Conservation (phyloP, 2,797 vertebrate genomes). For the Sternarchorhynchus goeldii region DNA sequence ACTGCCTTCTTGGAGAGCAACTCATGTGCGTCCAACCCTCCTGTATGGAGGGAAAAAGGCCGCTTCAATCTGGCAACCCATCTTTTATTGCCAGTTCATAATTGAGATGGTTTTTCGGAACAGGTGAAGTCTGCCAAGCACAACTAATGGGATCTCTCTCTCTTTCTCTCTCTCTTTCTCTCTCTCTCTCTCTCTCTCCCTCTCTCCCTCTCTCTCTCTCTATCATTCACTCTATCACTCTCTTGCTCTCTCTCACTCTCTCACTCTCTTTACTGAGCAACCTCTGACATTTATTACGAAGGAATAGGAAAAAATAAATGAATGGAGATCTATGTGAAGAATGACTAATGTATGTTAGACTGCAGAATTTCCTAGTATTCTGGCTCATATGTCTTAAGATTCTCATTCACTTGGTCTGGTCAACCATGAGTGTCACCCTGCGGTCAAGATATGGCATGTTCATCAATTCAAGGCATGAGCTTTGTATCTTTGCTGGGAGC, state of each 20-base stretch:
- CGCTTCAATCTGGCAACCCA: slow-evolving; percentile 67
- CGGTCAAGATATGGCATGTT: neutral
- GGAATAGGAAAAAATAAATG: slow-evolving; percentile 17
- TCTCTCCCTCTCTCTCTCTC: slow-evolving; percentile 17
- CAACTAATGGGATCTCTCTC: slow-evolving; percentile 62
- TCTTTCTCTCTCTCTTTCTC: slow-evolving; percentile 11
- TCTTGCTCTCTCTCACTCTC: slow-evolving; percentile 45
- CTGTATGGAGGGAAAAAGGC: slow-evolving; percentile 48
- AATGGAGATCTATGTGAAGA: slow-evolving; percentile 35
- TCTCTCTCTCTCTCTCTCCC: slow-evolving; percentile 18
- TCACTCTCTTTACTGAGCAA: slow-evolving; percentile 22
- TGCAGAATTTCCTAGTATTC: slow-evolving; percentile 5
- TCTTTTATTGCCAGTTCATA: slow-evolving; percentile 61
- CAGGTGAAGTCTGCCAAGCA: slow-evolving; percentile 68
- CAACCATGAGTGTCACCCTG: neutral
- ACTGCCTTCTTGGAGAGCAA: slow-evolving; percentile 21
- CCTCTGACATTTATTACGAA: slow-evolving; percentile 44
- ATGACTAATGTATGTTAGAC: neutral
- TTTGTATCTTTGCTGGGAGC: neutral
- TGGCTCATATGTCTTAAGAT: neutral
- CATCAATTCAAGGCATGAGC: neutral
- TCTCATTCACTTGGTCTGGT: slow-evolving; percentile 7
- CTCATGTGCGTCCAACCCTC: slow-evolving; percentile 27
- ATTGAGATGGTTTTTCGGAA: slow-evolving; percentile 67
- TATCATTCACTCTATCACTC: neutral